Conservation (phyloP, 2,888 invertebrate genomes). For the Sphecodes monilicornis region DNA sequence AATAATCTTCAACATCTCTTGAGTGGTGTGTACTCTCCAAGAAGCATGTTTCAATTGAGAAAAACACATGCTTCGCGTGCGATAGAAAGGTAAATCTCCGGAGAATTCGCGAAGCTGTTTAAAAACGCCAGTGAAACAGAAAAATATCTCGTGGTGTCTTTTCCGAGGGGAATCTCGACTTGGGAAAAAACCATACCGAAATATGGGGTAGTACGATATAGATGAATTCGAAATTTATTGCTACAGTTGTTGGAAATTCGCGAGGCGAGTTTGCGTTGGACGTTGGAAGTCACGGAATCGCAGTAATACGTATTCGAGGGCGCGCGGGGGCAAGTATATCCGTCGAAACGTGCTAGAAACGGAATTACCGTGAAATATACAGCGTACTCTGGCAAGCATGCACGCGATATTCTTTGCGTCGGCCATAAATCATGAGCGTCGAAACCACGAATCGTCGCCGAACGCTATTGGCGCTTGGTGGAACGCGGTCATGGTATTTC, state of each 20-base stretch:
- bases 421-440: constrained; percentile 41
- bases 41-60: neutral
- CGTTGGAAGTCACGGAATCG: constrained; percentile 45
- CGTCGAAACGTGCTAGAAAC: constrained; percentile 42
- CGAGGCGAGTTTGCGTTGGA: neutral
- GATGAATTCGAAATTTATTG: neutral
- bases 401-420: constrained; percentile 44
- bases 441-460: constrained; percentile 32
- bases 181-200: neutral
- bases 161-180: neutral
- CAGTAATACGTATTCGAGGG: constrained; percentile 42
- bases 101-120: neutral
- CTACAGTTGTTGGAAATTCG: neutral
- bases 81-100: neutral
- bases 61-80: neutral
- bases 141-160: neutral
- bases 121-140: neutral
- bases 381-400: constrained; percentile 21
- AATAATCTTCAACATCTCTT: neutral
- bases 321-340: constrained; percentile 29
- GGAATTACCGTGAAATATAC: constrained; percentile 52
- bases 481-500: neutral
- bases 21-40: neutral
- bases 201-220: neutral
- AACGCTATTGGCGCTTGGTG: neutral